Percentiles rank a stretch among this genome's conserved stretches.
These are phyloP conservation scores for Eutrigla gurnardus DNA, from an alignment of 2,797 vertebrate genomes.

Conservation along the genomic window DNA sequence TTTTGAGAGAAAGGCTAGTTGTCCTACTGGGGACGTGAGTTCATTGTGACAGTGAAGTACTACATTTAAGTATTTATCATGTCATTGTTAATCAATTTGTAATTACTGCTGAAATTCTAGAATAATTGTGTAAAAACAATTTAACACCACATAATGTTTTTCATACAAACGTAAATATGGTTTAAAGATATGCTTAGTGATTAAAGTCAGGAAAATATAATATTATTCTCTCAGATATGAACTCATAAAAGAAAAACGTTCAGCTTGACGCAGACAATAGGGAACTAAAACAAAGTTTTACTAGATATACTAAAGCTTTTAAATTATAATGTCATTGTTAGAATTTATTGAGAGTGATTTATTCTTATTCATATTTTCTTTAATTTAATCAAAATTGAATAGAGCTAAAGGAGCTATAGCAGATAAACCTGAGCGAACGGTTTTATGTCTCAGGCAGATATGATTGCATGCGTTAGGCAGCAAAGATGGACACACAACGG, in stretches of 20 bases:
- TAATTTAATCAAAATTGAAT: not conserved
- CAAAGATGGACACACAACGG: constrained; percentile 3
- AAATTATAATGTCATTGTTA: not conserved
- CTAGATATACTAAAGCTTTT: not conserved
- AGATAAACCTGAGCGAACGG: not conserved
- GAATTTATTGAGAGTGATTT: not conserved
- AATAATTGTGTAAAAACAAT: not conserved
- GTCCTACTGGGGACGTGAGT: constrained; percentile 20
- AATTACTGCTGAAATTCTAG: not conserved
- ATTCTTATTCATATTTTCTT: not conserved
- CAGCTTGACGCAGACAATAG: not conserved
- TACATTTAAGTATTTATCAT: constrained; percentile 13
- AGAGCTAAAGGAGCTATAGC: not conserved
- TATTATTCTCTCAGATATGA: not conserved
- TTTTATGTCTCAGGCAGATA: not conserved
- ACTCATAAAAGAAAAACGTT: not conserved
- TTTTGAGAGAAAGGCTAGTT: constrained; percentile 39
- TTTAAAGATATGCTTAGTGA: not conserved
- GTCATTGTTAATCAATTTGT: not conserved
- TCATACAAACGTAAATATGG: not conserved
- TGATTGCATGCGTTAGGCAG: not conserved
- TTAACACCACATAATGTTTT: constrained; percentile 2
- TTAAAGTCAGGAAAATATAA: not conserved
- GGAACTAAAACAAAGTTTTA: not conserved
- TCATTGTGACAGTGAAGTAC: constrained; percentile 32